Base-by-base conservation (phyloP, 2,888 invertebrate species). In the Tinea semifulvella region DNA sequence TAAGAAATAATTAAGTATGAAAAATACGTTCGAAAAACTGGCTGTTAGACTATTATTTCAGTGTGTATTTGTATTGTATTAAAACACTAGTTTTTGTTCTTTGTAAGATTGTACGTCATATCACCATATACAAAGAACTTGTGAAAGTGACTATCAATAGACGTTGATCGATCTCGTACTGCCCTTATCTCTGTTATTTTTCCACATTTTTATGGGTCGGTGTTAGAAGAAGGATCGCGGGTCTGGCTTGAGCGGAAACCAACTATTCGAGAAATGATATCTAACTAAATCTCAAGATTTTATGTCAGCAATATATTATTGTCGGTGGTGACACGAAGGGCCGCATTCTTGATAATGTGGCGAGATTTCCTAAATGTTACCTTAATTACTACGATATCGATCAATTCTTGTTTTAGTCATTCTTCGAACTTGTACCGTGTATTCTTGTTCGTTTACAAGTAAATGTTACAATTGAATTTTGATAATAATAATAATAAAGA, bases 271-370 rank as follows among this genome's bases (percentile, higher is more conserved):
- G 66, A 61, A 63, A 63, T 64, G 63, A 61, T 76, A 79, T 80
- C 79, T 66, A 56, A 56, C 61, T 58, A 73, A 35, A 79, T 79
- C 73, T 79, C 57, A 53, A 67, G 64, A 61, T 63, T 77, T 77
- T 73, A 75, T 72, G 77, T 73, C 72, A 65, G 71, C 64, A 63
- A 77, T 79, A 77, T 68, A 67, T 79, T 75, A 76, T 68, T 64
- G 68, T 69, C 72, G 57, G 49, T 53, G 61, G 65, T 63, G 64
- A 68, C 69, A 56, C 52, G 42, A 38, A 52, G 62, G 52, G 56
- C 65, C 65, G 52, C 70, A 72, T 73, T 69, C 65, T 55, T 60
- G 73, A 70, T 74, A 67, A 69, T 65, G 61, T 56, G 58, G 64
- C 59, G 61, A 68, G 70, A 76, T 73, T 71, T 68, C 65, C 63